Percentiles rank a stretch among this genome's conserved stretches.
Evolutionary conservation across 2,888 invertebrate genomes (phyloP).

Genomic region (Lasioglossum calceatum): DNA sequence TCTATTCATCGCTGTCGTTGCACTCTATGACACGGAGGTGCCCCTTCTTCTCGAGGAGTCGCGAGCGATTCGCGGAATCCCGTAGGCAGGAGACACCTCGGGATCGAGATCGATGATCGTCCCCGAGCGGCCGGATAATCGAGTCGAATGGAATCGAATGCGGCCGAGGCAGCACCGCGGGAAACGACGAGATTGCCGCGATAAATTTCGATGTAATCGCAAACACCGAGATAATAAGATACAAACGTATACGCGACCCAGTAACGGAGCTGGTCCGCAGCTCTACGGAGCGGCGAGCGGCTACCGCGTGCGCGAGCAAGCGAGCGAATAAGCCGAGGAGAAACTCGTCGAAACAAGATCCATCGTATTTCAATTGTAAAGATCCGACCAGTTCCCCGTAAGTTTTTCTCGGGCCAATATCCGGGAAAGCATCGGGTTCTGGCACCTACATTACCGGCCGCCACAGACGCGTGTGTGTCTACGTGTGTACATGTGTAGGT

Average conservation of each 20-base stretch:
- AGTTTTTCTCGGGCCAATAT: conserved; percentile 57
- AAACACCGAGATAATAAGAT: conserved; percentile 57
- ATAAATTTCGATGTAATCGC: conserved; percentile 56
- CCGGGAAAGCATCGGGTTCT: conserved; percentile 55
- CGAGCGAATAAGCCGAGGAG: conserved; percentile 41
- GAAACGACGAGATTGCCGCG: conserved; percentile 43
- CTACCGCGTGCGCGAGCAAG: conserved; percentile 19
- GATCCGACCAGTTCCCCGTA: conserved; percentile 50
- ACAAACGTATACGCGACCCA: conserved; percentile 61
- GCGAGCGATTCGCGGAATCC: background rate
- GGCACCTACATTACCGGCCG: conserved; percentile 23
- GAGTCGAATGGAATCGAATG: conserved; percentile 6
- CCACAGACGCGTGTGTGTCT: conserved; percentile 1
- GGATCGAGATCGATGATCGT: conserved; percentile 17
- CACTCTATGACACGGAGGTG: background rate
- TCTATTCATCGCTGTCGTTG: conserved; percentile 34
- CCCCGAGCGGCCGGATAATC: background rate
- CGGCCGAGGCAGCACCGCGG: background rate
- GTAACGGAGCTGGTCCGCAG: conserved; percentile 43
- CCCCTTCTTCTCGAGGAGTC: too few relatives aligned
- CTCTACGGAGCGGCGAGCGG: background rate
- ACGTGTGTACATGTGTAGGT: background rate
- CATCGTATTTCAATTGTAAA: conserved; percentile 67
- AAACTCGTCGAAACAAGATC: conserved; percentile 67
- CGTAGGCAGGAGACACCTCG: background rate